phyloP scores from a whole-genome alignment of 2,113 vertebrate genomes.

The Proterorhinus semilunaris region DNA sequence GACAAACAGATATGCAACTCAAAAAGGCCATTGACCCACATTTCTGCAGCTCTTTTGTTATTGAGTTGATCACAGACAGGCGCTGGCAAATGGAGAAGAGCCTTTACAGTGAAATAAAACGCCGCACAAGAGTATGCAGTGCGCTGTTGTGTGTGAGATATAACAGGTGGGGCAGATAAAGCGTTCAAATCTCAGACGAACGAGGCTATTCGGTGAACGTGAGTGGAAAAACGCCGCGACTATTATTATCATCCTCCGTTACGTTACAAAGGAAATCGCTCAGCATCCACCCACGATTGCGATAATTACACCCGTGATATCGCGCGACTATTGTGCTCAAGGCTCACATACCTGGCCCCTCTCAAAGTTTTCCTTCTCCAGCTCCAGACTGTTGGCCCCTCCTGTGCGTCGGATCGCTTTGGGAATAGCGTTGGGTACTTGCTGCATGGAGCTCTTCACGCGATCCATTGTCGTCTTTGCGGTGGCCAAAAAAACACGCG shows the following conservation, averaged over 20 bases:
- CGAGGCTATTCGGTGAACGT: slow-evolving; percentile 8
- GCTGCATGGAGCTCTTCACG: slow-evolving; percentile 88
- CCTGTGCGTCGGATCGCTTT: slow-evolving; percentile 85
- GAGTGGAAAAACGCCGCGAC: slow-evolving; percentile 23
- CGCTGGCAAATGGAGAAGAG: slow-evolving; percentile 7
- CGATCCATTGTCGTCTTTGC: slow-evolving; percentile 79
- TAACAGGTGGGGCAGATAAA: neutral
- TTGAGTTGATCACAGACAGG: slow-evolving; percentile 35
- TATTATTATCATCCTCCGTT: neutral
- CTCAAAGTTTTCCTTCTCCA: slow-evolving; percentile 88
- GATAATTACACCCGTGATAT: neutral
- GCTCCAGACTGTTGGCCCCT: slow-evolving; percentile 79
- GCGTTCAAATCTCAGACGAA: too few relatives aligned
- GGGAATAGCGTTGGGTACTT: slow-evolving; percentile 86
- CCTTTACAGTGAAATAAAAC: neutral
- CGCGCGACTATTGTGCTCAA: neutral
- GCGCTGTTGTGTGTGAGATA: neutral
- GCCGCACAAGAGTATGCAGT: neutral
- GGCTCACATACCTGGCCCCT: slow-evolving; percentile 79
- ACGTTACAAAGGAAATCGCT: slow-evolving; percentile 10
- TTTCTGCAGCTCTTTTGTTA: slow-evolving; percentile 61
- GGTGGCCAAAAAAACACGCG: slow-evolving; percentile 7
- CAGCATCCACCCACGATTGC: slow-evolving; percentile 13
- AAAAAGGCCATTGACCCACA: slow-evolving; percentile 62
- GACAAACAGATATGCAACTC: slow-evolving; percentile 48